Base-by-base conservation (phyloP, 2,888 invertebrate species). In the Xanthostigma xanthostigma region DNA sequence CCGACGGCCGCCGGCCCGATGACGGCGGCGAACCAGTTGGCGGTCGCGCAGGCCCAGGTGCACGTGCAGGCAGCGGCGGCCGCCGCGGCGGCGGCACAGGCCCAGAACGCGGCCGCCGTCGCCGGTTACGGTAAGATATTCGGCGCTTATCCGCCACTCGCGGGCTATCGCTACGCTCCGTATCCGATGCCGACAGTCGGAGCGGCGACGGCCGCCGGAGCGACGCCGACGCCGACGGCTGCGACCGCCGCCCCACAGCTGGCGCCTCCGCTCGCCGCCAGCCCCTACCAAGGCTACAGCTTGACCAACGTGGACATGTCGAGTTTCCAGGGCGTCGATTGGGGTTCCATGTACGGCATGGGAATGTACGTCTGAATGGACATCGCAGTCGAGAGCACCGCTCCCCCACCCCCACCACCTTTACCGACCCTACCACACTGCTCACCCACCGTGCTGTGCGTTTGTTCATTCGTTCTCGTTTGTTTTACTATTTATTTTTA, bases 271-370 rank as follows among this genome's bases (percentile, higher is more conserved):
- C 79, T 78, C 4, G 79, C 81, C 34, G 74, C 80, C 36, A 82
- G 81, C 59, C 78, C 79, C 48, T 81, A 81, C 64, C 81, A 80
- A 60, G 80, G 80, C 44, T 89, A 89, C 70, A 84, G 84, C 57
- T 77, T 90, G 56, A 83, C 89, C 63, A 89, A 89, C 65, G 87
- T 90, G 53, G 90, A 90, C 71, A 90, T 90, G 90, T 84, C 87
- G 53, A 86, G 87, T 64, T 90, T 90, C 78, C 90, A 90, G 68
- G 85, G 87, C 51, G 86, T 91, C 58, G 90, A 90, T 70, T 90
- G 90, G 90, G 81, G 83, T 61, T 83, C 85, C 60, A 85, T 90
- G 85, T 91, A 91, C 68, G 88, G 89, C 62, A 86, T 90, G 72
- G 89, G 89, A 66, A 89, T 90, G 89, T 90, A 90, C 74, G 88